phyloP scores from a whole-genome alignment of 2,797 vertebrate species.

The Poeciliopsis gracilis region DNA sequence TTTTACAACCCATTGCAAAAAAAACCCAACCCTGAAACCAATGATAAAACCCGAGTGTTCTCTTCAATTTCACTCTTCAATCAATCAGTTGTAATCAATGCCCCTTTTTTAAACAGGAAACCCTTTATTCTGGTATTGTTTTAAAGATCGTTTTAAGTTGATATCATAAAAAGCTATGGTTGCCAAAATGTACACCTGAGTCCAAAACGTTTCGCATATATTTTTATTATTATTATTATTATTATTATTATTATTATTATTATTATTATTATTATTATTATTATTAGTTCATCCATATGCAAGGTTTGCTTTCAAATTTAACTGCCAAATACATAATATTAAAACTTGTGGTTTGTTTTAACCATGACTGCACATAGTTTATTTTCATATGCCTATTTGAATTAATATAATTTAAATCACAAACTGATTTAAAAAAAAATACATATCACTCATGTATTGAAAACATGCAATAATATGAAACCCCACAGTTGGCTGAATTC shows the following conservation, averaged over 20 bases:
- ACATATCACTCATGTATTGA: not conserved
- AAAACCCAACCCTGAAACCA: not conserved
- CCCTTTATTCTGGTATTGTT: too few species aligned
- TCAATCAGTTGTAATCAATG: not conserved
- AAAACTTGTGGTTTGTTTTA: not conserved
- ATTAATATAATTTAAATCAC: not conserved
- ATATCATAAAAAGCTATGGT: too few species aligned
- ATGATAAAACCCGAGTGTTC: not conserved
- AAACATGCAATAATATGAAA: not conserved
- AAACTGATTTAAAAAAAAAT: not conserved
- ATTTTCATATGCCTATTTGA: not conserved
- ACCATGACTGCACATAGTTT: not conserved
- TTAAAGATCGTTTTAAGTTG: too few species aligned
- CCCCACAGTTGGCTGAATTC: not conserved
- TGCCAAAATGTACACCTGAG: too few species aligned
- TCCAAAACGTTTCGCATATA: too few species aligned
- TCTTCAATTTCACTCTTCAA: not conserved
- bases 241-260: too few species aligned
- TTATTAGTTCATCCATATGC: too few species aligned
- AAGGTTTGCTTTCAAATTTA: too few species aligned
- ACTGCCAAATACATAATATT: not conserved
- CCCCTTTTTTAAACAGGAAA: too few species aligned
- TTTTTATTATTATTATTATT: too few species aligned
- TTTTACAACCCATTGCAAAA: not conserved
- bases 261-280: too few species aligned